Base-by-base conservation (phyloP, 35 echinoderm and acorn worm genomes). In the Ophioderma brevispina region DNA sequence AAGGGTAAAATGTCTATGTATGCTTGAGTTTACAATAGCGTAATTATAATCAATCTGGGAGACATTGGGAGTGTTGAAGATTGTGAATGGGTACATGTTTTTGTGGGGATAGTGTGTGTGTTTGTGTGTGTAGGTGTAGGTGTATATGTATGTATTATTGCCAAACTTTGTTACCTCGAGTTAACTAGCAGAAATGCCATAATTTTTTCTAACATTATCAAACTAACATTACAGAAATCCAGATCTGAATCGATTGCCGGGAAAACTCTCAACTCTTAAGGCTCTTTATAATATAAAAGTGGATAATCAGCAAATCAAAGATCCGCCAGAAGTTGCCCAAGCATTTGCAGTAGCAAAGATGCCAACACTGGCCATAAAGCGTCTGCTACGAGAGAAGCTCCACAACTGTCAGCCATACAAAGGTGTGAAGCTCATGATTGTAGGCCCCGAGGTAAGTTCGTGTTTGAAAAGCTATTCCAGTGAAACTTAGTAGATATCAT, bases 391-490 rank as follows among this genome's bases (percentile, higher is more conserved):
- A 36, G 87, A 94, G 75, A 89, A 56, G 32, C 46, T 94, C 18
- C 81, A 82, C 6, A 78, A 94, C 13, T 77, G 86, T 79, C 55
- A 78, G 1, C 92, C 80, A 1, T 89, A 94, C 33, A 33, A 59
- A 23, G 78, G 92, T 13, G 82, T 94, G 64, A 94, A 94, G 38
- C 81, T 94, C 19, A 88, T 94, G 86, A 83, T 94, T 11, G 80
- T 94, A 4, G 92, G 92, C 15, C 92, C 92, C 31, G 79, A 75
- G 81, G 92, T 94, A 89, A 50, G 80, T n/a, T n/a, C n/a, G n/a
- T n/a, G n/a, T n/a, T n/a, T n/a, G n/a, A n/a, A n/a, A n/a, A n/a
- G n/a, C n/a, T n/a, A n/a, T n/a, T n/a, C n/a, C n/a, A n/a, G n/a
- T n/a, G n/a, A n/a, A n/a, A n/a, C n/a, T n/a, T n/a, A n/a, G n/a